A percentile compares a stretch with the other conserved stretches of the same genome.
These are phyloP conservation scores for Tiphia femorata DNA, from an alignment of 2,888 invertebrate species.

Conservation along the genomic window DNA sequence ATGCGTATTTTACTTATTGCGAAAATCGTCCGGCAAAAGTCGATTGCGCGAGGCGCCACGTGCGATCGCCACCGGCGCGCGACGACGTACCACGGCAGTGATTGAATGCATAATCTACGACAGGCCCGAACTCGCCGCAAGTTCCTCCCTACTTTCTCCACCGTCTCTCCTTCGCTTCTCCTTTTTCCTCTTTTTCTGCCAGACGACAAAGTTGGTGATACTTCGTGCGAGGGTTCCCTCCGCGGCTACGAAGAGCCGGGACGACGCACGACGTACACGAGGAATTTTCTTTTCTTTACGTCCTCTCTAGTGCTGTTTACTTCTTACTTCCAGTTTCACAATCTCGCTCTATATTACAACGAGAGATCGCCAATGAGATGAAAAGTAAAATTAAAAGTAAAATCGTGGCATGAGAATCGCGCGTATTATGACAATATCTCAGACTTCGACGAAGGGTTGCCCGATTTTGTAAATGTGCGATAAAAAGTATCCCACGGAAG, in stretches of 20 bases:
- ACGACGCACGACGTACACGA: too few species aligned
- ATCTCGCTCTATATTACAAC: too few species aligned
- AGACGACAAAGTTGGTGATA: conserved; percentile 26
- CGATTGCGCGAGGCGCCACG: conserved; percentile 20
- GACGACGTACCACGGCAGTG: too few species aligned
- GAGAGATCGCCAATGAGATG: too few species aligned
- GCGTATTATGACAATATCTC: too few species aligned
- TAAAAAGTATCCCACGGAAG: background rate
- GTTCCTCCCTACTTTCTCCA: background rate
- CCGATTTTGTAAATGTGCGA: too few species aligned
- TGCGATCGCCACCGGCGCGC: conserved; percentile 21
- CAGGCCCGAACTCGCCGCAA: background rate
- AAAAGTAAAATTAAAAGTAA: too few species aligned
- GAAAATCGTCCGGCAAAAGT: conserved; percentile 28
- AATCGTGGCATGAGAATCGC: too few species aligned
- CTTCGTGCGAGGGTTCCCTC: conserved; percentile 23
- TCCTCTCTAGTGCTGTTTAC: too few species aligned
- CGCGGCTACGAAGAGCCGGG: conserved; percentile 16
- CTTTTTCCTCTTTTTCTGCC: background rate
- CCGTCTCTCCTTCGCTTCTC: background rate
- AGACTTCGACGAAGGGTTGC: too few species aligned
- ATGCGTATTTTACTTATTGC: conserved; percentile 34
- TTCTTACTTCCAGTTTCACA: too few species aligned
- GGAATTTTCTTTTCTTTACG: too few species aligned
- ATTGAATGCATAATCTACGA: conserved; percentile 46